phyloP scores from a whole-genome alignment of 2,888 invertebrate species.

The Epistrophella euchroma region DNA sequence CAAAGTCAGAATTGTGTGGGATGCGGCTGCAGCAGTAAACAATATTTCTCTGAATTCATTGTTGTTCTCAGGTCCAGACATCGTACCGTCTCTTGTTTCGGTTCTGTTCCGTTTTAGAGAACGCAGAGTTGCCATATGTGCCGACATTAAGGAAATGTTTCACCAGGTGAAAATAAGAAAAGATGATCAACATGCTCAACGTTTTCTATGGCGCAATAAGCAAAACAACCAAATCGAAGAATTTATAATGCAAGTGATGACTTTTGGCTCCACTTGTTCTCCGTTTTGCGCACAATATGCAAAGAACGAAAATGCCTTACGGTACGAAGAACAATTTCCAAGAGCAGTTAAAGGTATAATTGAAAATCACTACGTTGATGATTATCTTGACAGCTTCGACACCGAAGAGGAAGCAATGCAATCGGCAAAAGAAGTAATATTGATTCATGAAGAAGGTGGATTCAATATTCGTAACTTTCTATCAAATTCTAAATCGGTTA shows the following conservation, averaged over 20 bases:
- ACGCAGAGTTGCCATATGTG: neutral
- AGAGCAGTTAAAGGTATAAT: conserved; percentile 31
- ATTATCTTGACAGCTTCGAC: conserved; percentile 76
- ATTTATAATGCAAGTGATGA: conserved; percentile 70
- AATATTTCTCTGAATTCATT: neutral
- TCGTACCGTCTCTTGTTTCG: neutral
- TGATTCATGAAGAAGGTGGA: conserved; percentile 12
- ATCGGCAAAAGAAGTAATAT: conserved; percentile 17
- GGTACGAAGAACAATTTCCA: conserved; percentile 51
- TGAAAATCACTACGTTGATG: conserved; percentile 77
- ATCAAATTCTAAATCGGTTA: conserved; percentile 56
- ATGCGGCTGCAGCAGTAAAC: neutral
- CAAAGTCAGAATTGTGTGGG: neutral
- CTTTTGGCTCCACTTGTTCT: conserved; percentile 18
- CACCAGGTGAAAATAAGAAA: conserved; percentile 22
- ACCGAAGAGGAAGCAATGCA: conserved; percentile 58
- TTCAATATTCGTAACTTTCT: conserved; percentile 71
- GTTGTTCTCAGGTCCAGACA: neutral
- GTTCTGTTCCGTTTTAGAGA: neutral
- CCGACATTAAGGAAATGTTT: conserved; percentile 22
- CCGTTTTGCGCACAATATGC: conserved; percentile 64
- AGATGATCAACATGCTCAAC: conserved; percentile 65
- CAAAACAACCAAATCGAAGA: conserved; percentile 13
- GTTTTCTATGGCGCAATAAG: conserved; percentile 76
- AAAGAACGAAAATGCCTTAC: conserved; percentile 27